Evolutionary conservation across 2,797 vertebrate species (phyloP).

Genomic region (Artibeus lituratus): DNA sequence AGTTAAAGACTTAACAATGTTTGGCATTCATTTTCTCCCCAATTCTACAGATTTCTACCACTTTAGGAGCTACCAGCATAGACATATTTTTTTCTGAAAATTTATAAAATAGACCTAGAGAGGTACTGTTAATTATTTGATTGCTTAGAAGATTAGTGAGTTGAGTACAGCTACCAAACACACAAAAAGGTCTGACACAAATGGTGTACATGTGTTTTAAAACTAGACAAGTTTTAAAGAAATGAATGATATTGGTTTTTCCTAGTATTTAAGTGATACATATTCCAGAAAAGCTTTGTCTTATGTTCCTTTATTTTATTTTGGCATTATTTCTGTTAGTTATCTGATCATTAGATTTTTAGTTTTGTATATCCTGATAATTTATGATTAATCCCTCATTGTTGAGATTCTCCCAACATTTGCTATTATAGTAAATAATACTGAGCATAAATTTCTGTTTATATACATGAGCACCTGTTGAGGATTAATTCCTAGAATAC

Average conservation of each 20-base stretch:
- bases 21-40: background rate
- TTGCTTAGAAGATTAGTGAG: background rate
- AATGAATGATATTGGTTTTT: background rate
- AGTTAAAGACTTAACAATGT: background rate
- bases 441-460: background rate
- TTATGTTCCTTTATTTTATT: background rate
- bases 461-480: background rate
- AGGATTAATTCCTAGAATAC: background rate
- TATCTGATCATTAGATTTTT: background rate
- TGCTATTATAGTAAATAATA: background rate
- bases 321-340: background rate
- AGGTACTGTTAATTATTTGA: background rate
- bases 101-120: background rate
- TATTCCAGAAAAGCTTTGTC: background rate
- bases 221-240: background rate
- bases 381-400: background rate
- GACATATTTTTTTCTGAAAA: background rate
- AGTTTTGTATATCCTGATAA: background rate
- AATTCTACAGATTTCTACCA: background rate
- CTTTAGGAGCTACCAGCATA: background rate
- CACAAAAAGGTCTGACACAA: background rate
- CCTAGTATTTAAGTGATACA: background rate
- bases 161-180: background rate
- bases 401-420: background rate
- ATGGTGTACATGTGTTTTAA: background rate